Base-by-base conservation (phyloP, 2,797 vertebrate species). In the Sus cebifrons region DNA sequence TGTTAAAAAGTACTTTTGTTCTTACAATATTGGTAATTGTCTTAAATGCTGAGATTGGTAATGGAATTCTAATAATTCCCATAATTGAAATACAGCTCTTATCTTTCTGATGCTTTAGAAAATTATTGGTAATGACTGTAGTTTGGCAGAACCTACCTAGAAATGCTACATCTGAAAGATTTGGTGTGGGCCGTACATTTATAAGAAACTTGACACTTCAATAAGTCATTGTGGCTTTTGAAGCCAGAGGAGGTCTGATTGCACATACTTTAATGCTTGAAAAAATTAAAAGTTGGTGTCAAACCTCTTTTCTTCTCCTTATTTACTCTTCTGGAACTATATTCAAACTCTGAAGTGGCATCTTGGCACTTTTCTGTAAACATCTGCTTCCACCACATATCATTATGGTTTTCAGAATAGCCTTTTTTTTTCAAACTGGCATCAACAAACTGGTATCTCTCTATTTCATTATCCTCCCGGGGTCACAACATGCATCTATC, bases 1-100 rank as follows among this genome's bases (percentile, higher is more conserved):
- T 96, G 68, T 86, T 96, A 93, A 86, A 95, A 90, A 88, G 58
- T 97, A 32, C 9, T 15, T 92, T 89, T 88, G 36, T 93, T 96
- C 89, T 92, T 96, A 5, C 84, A 89, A 89, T 89, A 65, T 88
- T 95, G 56, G 18, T 85, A 89, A 92, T 91, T 96, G 67, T 79
- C 52, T 86, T 94, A 96, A 94, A 87, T 96, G 29, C 91, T 81
- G 32, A 92, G 49, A 6, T 54, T 74, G 67, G 70, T 86, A 29
- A 29, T 87, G 29, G 62, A 92, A 87, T 93, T 97, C 58, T 86
- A 73, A 14, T 77, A 74, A 84, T 96, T 75, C n/a, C 77, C 23
- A 58, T 64, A 75, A 88, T 67, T 93, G 60, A 97, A 95, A 93
- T 94, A 70, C 3, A 91, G 32, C 25, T 91, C 49, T 92, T 96